Base-by-base conservation (phyloP, 2,797 vertebrate species). In the Phylloscopus collybita region DNA sequence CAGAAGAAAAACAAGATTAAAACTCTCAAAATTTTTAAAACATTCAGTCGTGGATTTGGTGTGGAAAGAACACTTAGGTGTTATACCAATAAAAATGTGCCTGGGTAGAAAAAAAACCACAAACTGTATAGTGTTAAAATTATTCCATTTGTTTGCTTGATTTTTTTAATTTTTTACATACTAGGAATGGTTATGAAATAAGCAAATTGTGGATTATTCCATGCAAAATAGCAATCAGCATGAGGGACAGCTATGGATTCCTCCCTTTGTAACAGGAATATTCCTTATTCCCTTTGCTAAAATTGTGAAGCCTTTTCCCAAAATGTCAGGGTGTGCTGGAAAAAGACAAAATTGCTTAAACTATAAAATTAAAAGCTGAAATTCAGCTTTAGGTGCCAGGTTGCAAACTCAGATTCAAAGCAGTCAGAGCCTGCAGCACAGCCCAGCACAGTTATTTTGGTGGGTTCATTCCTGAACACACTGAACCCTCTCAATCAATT, bases 251-350 rank as follows among this genome's bases (percentile, higher is more conserved):
- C 67, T n/a, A 22, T 72, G 83, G 97, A 97, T 57, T 86, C 70
- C 42, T 32, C 53, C 42, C 60, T 89, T 71, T 79, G 36, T 72
- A 61, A 76, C 29, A 67, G 51, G 45, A 76, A 64, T 30, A 45
- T 18, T 90, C 22, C 62, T 60, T 57, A 87, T 91, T 30, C 69
- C 38, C 0, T 88, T 95, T 91, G 74, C 84, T 94, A 61, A 75
- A 95, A 92, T 74, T 73, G 80, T 32, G 59, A 86, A 95, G 40
- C 21, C 25, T 89, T 92, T 85, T 80, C 67, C 78, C 54, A 59
- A 92, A 96, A 88, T 93, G 88, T 93, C 96, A 96, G 60, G 47
- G 30, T 62, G 42, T 72, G 70, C 76, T 69, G 76, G 70, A 91
- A 95, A 93, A 73, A 92, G 11, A 54, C 34, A 92, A 67, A 82